Evolutionary conservation across 2,797 vertebrate species (phyloP).

Genomic region (Aviceda leuphotes): DNA sequence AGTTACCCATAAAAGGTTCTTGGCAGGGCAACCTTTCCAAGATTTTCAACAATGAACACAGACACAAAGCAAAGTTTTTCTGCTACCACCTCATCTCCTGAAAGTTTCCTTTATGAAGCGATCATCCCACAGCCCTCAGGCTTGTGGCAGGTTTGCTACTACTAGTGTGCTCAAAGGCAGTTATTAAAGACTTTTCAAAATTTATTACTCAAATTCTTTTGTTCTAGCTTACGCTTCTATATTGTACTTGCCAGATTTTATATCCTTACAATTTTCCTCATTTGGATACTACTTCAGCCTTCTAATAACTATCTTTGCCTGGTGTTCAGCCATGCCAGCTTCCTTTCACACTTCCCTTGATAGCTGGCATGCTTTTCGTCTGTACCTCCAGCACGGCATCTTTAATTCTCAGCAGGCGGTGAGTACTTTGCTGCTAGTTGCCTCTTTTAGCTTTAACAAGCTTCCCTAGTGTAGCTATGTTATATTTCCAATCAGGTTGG

Average conservation of each 20-base stretch:
- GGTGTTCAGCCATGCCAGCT: neutral
- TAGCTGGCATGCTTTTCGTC: neutral
- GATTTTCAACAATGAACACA: neutral
- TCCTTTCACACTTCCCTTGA: neutral
- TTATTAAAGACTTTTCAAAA: neutral
- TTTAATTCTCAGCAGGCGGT: neutral
- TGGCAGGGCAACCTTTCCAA: neutral
- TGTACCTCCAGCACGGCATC: neutral
- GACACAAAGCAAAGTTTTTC: neutral
- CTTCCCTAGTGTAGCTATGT: neutral
- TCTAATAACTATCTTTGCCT: neutral
- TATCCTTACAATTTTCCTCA: neutral
- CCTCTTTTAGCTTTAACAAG: neutral
- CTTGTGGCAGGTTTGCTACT: neutral
- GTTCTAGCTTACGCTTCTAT: neutral
- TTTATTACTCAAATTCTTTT: neutral
- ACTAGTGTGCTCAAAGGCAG: neutral
- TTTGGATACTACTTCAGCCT: neutral
- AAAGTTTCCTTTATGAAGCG: neutral
- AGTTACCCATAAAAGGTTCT: neutral
- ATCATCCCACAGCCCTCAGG: rapidly evolving
- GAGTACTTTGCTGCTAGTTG: neutral
- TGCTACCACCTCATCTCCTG: rapidly evolving
- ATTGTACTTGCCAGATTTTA: neutral
- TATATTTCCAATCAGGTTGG: neutral